Base-by-base conservation (phyloP, 2,888 invertebrate species). In the Isoperla grammatica region DNA sequence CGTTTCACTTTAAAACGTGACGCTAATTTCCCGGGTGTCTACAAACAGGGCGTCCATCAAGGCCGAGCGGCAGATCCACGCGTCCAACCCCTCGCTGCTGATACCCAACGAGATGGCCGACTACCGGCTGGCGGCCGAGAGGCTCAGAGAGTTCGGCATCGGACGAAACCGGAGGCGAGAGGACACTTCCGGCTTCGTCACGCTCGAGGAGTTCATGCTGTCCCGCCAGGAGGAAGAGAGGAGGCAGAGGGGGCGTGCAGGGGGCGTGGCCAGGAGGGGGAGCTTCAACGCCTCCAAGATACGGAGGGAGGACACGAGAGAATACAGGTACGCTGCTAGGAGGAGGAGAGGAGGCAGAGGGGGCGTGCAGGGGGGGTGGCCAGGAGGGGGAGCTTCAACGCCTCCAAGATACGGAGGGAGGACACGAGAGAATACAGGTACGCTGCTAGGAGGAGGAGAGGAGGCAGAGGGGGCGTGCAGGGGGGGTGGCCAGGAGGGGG, bases 171-270 rank as follows among this genome's bases (percentile, higher is more conserved):
- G 58, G 57, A 75, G 78, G 64, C 77, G 77, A 11, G 85, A 85
- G 63, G 83, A 81, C 70, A 75, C 83, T 29, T 79, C 82, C 48
- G 86, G 86, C 1, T 84, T 86, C 70, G 82, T 88, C 55, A 90
- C 89, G 1, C 76, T 90, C 29, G 87, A 89, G 71, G 86, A 89
- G 75, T 80, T 90, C 69, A 90, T 90, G 89, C 73, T 86, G 65
- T 82, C 84, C 66, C 83, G 86, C 66, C 88, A 88, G 72, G 85
- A 82, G 64, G 87, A 88, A 70, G 88, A 88, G 69, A 78, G 81
- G 19, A 79, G 79, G 66, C 78, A 80, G 35, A 60, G 60, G 48
- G 63, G 62, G 37, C 55, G 45, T 54, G 12, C 35, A 29, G 22
- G 29, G 46, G n/a, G n/a, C n/a, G n/a, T n/a, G n/a, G 13, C 35